These are phyloP conservation scores for Nycteola revayana DNA, from an alignment of 2,888 invertebrate genomes.

Conservation along the genomic window DNA sequence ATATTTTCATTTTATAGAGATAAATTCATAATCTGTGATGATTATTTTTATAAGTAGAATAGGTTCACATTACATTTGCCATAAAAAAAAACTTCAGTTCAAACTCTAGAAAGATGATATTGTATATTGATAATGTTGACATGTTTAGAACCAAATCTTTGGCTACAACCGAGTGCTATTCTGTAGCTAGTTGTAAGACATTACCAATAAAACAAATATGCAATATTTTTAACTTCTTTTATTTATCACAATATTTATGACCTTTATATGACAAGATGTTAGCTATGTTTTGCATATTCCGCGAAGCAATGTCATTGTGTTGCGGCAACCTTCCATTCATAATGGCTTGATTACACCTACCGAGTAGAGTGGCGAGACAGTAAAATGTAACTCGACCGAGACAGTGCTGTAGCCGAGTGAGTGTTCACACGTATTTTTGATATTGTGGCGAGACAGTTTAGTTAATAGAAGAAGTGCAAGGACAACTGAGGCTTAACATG, in stretches of 20 bases:
- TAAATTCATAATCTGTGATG: slow-evolving; percentile 67
- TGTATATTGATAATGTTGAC: background rate
- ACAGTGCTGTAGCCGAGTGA: no score
- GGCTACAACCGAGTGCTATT: slow-evolving; percentile 14
- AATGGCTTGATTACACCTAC: no score
- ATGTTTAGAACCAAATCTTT: slow-evolving; percentile 7
- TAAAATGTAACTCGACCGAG: no score
- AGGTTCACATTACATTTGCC: slow-evolving; percentile 47
- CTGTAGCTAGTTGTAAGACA: slow-evolving; percentile 28
- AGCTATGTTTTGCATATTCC: no score
- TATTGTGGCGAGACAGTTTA: no score
- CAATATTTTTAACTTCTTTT: slow-evolving; percentile 8
- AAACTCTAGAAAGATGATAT: slow-evolving; percentile 21
- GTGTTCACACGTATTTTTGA: no score
- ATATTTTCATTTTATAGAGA: slow-evolving; percentile 25
- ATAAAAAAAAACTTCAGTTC: slow-evolving; percentile 49
- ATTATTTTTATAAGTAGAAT: slow-evolving; percentile 67
- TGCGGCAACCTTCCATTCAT: no score
- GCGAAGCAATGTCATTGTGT: no score
- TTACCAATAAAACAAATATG: slow-evolving; percentile 15
- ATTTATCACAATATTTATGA: slow-evolving; percentile 4
- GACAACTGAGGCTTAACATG: no score
- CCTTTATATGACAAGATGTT: no score
- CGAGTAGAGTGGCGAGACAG: no score
- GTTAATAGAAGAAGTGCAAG: no score